Conservation (phyloP, 2,113 vertebrate species). For the Pluvialis apricaria region DNA sequence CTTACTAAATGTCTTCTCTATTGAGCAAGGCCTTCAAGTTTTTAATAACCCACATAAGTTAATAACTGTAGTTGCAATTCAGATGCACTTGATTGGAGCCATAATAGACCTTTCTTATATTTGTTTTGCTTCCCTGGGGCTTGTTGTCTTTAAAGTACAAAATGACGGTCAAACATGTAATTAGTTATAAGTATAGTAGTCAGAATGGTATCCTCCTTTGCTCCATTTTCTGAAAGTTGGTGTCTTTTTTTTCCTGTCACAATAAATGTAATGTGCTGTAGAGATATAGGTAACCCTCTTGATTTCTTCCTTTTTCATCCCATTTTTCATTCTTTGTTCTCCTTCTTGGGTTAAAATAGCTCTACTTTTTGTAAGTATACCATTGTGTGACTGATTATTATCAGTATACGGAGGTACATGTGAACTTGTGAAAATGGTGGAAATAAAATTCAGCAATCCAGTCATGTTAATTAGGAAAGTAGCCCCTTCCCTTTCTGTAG, state of each 20-base stretch:
- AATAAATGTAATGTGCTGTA: background rate
- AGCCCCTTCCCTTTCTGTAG: background rate
- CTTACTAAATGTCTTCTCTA: background rate
- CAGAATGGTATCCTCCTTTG: background rate
- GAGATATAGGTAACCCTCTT: background rate
- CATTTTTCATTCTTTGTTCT: background rate
- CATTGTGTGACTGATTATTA: background rate
- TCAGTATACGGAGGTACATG: rapidly evolving
- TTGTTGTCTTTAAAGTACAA: conserved; percentile 45
- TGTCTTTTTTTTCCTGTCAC: background rate
- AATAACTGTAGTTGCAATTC: background rate
- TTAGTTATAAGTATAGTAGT: conserved; percentile 14
- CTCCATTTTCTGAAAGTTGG: background rate
- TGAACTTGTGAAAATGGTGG: background rate
- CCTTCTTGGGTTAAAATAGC: background rate
- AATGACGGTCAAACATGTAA: conserved; percentile 37
- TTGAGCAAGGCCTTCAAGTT: background rate
- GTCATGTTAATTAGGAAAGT: background rate
- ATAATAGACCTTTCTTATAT: conserved; percentile 7
- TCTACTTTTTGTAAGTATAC: background rate
- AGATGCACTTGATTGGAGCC: conserved; percentile 11
- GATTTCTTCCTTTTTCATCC: background rate
- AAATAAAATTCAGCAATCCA: background rate
- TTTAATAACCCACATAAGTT: background rate
- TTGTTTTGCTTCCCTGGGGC: conserved; percentile 42